A percentile compares a stretch with the other conserved stretches of the same genome.
Conservation (phyloP, 2,888 invertebrate genomes). For the Drosophila mimetica region DNA sequence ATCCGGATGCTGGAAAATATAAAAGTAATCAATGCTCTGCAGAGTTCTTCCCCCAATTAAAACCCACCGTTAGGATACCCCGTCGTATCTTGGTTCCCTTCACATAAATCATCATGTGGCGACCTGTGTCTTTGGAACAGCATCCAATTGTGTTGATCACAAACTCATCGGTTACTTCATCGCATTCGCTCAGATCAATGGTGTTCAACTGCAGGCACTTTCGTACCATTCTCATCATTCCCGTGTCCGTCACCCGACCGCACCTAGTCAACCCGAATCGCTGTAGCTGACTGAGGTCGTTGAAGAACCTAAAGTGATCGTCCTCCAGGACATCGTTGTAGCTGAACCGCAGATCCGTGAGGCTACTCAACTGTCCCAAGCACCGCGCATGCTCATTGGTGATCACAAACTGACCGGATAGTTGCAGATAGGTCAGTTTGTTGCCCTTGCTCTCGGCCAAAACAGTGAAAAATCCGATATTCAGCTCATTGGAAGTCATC, state of each 20-base stretch:
- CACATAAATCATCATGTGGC: conserved; percentile 48
- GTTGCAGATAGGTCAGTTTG: conserved; percentile 53
- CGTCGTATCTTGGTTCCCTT: conserved; percentile 44
- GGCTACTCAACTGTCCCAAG: conserved; percentile 55
- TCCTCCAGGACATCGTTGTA: conserved; percentile 66
- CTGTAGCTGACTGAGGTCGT: conserved; percentile 47
- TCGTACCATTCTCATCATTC: conserved; percentile 54
- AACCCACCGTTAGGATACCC: conserved; percentile 47
- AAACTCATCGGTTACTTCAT: conserved; percentile 57
- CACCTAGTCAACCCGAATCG: conserved; percentile 46
- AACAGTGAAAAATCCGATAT: conserved; percentile 50
- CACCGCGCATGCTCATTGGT: conserved; percentile 58
- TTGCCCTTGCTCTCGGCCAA: conserved; percentile 55
- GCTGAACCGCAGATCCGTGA: conserved; percentile 52
- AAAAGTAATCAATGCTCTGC: background rate
- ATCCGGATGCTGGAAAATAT: conserved; percentile 50
- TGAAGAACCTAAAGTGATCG: conserved; percentile 61
- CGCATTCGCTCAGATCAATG: conserved; percentile 56
- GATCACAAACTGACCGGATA: conserved; percentile 61
- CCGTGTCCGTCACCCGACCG: conserved; percentile 53
- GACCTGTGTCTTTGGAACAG: conserved; percentile 31
- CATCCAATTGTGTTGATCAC: conserved; percentile 55
- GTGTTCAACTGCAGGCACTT: conserved; percentile 48
- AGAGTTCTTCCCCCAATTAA: accelerated
- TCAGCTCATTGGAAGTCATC: conserved; percentile 66